These are phyloP conservation scores for Lomographa bimaculata DNA, from an alignment of 2,888 invertebrate genomes.

Conservation along the genomic window DNA sequence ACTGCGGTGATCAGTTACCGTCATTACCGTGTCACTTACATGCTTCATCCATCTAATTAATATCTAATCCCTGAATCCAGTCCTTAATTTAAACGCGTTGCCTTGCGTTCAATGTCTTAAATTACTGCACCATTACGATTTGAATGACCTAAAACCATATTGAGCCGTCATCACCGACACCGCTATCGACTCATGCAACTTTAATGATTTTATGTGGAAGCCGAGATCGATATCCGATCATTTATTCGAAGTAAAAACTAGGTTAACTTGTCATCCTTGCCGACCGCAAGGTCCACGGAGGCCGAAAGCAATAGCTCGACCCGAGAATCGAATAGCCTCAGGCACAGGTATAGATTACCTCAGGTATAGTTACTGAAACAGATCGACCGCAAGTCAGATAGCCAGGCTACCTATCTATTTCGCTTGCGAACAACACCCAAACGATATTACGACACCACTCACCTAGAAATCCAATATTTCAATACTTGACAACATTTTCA, in stretches of 20 bases:
- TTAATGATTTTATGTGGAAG: constrained; percentile 1
- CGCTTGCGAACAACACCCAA: neutral
- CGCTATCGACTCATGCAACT: neutral
- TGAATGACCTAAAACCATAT: too few relatives aligned
- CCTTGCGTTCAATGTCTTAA: too few relatives aligned
- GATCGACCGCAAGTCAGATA: constrained; percentile 22
- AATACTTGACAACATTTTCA: constrained; percentile 22
- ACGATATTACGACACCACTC: constrained; percentile 1
- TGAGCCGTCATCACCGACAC: too few relatives aligned
- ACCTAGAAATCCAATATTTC: constrained; percentile 8
- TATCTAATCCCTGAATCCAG: too few relatives aligned
- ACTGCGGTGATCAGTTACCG: too few relatives aligned
- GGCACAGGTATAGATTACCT: constrained; percentile 20
- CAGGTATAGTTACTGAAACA: constrained; percentile 6
- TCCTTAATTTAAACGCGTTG: too few relatives aligned
- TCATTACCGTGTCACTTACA: too few relatives aligned
- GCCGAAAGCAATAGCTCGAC: constrained; percentile 1
- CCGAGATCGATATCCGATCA: constrained; percentile 3
- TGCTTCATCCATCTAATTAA: too few relatives aligned
- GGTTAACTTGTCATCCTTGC: neutral
- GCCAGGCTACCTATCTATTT: constrained; percentile 1
- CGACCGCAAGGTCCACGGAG: constrained; percentile 1
- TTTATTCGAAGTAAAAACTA: neutral
- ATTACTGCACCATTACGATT: too few relatives aligned
- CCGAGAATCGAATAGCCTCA: constrained; percentile 8